Evolutionary conservation across 2,888 invertebrate species (phyloP).

Genomic region (Flexamia atlantica): DNA sequence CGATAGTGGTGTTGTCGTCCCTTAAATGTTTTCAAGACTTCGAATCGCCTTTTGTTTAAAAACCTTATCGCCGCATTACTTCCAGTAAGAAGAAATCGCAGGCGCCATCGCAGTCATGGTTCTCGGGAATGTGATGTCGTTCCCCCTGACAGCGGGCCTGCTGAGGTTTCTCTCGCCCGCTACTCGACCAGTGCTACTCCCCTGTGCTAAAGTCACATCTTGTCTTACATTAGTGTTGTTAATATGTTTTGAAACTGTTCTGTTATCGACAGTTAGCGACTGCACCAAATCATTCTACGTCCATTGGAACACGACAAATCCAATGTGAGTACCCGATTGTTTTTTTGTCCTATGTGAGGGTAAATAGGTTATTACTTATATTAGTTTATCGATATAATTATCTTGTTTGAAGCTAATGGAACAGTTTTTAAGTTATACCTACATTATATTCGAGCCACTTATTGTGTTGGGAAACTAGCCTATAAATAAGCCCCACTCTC

Average conservation of each 20-base stretch:
- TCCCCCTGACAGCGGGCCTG: constrained; percentile 68
- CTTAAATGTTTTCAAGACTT: constrained; percentile 60
- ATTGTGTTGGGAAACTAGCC: no score
- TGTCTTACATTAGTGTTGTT: constrained; percentile 78
- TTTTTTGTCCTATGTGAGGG: neutral
- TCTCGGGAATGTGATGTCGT: constrained; percentile 69
- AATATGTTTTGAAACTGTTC: constrained; percentile 78
- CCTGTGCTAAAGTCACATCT: constrained; percentile 74
- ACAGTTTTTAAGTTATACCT: no score
- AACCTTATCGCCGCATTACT: constrained; percentile 31
- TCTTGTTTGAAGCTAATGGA: no score
- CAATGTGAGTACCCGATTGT: constrained; percentile 79
- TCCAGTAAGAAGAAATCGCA: constrained; percentile 56
- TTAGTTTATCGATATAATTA: neutral
- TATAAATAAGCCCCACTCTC: no score
- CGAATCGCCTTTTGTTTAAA: constrained; percentile 57
- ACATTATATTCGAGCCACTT: no score
- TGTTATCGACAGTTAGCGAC: constrained; percentile 81
- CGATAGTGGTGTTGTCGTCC: constrained; percentile 62
- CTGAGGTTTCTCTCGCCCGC: constrained; percentile 68
- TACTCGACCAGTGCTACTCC: constrained; percentile 69
- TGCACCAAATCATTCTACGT: constrained; percentile 91
- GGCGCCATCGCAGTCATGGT: constrained; percentile 67
- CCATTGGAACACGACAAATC: constrained; percentile 94
- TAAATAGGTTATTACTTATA: constrained; percentile 4